phyloP scores from a whole-genome alignment of 1,140 invertebrate genomes.

The Drosophila miranda region DNA sequence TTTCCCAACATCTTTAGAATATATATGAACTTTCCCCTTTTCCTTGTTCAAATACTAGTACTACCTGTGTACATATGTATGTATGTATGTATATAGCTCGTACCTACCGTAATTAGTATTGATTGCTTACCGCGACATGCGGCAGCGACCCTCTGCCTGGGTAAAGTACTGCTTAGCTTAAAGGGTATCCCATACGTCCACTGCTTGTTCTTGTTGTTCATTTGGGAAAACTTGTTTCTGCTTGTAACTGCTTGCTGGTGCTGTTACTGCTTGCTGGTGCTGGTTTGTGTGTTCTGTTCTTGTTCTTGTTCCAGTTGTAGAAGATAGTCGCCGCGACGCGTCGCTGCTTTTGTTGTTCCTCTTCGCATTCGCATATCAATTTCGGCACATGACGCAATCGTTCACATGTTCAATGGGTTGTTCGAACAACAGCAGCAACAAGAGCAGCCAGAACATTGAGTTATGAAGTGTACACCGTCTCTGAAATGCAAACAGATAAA shows the following conservation, averaged over 20 bases:
- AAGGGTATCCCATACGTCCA: too few relatives aligned
- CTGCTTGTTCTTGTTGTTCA: neutral
- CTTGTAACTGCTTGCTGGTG: constrained; percentile 6
- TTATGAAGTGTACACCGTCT: constrained; percentile 66
- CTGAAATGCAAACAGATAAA: constrained; percentile 76
- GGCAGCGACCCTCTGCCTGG: too few relatives aligned
- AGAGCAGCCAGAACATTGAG: constrained; percentile 28
- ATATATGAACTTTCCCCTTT: too few relatives aligned
- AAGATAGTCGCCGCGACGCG: constrained; percentile 9
- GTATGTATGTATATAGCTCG: too few relatives aligned
- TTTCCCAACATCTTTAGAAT: too few relatives aligned
- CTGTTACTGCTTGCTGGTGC: too few relatives aligned
- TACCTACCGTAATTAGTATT: too few relatives aligned
- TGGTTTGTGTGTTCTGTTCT: constrained; percentile 17
- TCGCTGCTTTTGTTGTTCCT: constrained; percentile 38
- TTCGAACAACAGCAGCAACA: constrained; percentile 24
- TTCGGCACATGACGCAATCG: constrained; percentile 77
- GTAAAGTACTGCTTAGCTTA: too few relatives aligned
- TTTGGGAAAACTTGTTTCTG: constrained; percentile 16
- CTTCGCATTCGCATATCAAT: constrained; percentile 71
- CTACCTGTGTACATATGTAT: too few relatives aligned
- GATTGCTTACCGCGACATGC: too few relatives aligned
- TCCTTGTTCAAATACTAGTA: too few relatives aligned
- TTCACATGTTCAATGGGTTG: constrained; percentile 69
- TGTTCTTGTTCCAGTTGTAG: constrained; percentile 48